A percentile compares a stretch with the other conserved stretches of the same genome.
Evolutionary conservation across 2,888 invertebrate genomes (phyloP).

Genomic region (Panopea generosa): DNA sequence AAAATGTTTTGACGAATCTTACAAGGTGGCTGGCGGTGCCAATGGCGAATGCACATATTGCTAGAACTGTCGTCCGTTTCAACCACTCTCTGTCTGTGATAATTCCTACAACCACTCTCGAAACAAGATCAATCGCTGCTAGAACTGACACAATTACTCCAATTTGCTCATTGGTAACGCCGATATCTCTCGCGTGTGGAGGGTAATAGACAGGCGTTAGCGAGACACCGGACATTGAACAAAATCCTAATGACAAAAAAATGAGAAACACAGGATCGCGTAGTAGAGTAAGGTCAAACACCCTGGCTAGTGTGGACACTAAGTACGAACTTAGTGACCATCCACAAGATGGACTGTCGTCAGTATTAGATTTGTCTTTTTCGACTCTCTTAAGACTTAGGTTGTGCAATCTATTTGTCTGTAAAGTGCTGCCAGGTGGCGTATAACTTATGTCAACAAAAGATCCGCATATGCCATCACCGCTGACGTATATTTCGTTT

Average conservation of each 20-base stretch:
- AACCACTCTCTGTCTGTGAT: conserved; percentile 26
- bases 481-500: conserved; percentile 21
- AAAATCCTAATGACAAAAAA: conserved; percentile 26
- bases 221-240: conserved; percentile 11
- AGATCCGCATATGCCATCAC: conserved; percentile 31
- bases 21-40: conserved; percentile 26
- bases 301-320: neutral
- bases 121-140: conserved; percentile 42
- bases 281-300: conserved; percentile 33
- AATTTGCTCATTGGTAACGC: conserved; percentile 31
- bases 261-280: conserved; percentile 24
- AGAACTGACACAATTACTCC: conserved; percentile 45
- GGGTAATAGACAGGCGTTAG: conserved; percentile 46
- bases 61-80: conserved; percentile 16
- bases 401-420: too few relatives aligned
- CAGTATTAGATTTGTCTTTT: neutral
- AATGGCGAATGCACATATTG: neutral
- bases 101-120: conserved; percentile 26
- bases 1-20: conserved; percentile 17
- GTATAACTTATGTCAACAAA: conserved; percentile 7
- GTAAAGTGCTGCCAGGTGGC: too few relatives aligned
- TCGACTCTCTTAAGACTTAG: neutral
- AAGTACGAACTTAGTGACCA: too few relatives aligned
- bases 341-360: neutral
- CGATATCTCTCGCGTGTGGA: conserved; percentile 53